A percentile compares a stretch with the other conserved stretches of the same genome.
These are phyloP conservation scores for Heliconius erato DNA, from an alignment of 2,888 invertebrate genomes.

Conservation along the genomic window DNA sequence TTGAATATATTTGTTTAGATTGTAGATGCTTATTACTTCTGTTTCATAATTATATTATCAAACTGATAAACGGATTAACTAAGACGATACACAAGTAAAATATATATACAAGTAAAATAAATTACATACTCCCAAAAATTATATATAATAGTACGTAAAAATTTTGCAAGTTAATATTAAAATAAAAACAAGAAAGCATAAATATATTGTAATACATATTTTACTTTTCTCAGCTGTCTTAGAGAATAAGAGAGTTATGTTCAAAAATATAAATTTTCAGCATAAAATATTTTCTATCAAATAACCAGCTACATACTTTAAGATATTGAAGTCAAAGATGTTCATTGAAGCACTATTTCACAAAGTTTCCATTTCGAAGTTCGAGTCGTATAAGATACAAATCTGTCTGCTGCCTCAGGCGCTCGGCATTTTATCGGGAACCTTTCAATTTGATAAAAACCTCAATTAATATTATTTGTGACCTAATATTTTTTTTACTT, in stretches of 20 bases:
- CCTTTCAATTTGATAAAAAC: conserved; percentile 83
- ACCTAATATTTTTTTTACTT: conserved; percentile 57
- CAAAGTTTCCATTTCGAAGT: conserved; percentile 67
- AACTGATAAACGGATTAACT: too few relatives aligned
- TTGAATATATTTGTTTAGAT: too few relatives aligned
- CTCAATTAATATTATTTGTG: conserved; percentile 82
- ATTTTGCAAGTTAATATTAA: background rate
- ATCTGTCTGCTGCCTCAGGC: conserved; percentile 77
- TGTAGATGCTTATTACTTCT: too few relatives aligned
- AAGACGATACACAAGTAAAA: too few relatives aligned
- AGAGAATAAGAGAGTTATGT: conserved; percentile 6
- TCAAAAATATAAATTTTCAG: conserved; percentile 26
- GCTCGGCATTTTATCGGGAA: conserved; percentile 84
- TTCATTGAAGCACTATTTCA: conserved; percentile 64
- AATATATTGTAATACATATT: conserved; percentile 10
- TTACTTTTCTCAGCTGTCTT: conserved; percentile 14
- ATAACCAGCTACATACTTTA: conserved; percentile 57
- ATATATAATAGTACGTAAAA: too few relatives aligned
- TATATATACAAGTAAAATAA: too few relatives aligned
- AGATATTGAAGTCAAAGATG: conserved; percentile 72
- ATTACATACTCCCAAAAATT: too few relatives aligned
- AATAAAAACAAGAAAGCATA: background rate
- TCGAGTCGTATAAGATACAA: conserved; percentile 71
- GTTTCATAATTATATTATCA: too few relatives aligned
- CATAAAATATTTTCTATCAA: conserved; percentile 57